Conservation (phyloP, 2,113 vertebrate species). For the Hemiscyllium ocellatum region DNA sequence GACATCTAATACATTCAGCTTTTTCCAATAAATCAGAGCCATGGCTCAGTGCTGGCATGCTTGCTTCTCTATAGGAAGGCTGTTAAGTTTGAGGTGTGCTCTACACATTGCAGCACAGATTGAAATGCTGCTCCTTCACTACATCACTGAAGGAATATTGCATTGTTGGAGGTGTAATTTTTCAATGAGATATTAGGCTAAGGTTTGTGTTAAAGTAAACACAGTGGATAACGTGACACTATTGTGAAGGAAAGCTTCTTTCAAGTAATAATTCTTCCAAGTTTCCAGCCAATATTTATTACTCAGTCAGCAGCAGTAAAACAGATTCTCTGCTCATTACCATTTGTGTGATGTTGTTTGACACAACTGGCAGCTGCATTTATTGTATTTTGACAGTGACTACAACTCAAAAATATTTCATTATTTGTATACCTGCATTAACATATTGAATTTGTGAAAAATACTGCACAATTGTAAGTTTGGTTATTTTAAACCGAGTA, state of each 20-base stretch:
- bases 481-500: not conserved
- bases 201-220: not conserved
- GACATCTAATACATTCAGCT: not conserved
- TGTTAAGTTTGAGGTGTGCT: not conserved
- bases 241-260: not conserved
- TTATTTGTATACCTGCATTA: not conserved
- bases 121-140: not conserved
- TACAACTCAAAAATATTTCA: not conserved
- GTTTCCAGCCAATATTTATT: not conserved
- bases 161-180: not conserved
- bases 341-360: not conserved
- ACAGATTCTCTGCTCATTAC: not conserved
- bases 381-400: not conserved
- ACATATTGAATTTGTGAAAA: not conserved
- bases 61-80: not conserved
- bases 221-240: not conserved
- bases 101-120: not conserved
- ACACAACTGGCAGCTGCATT: not conserved
- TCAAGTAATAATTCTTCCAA: not conserved
- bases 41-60: not conserved
- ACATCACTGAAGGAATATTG: not conserved
- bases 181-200: not conserved
- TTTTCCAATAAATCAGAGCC: not conserved
- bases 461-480: not conserved
- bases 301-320: not conserved